Conservation (phyloP, 2,797 vertebrate genomes). For the Lutjanus argentimaculatus region DNA sequence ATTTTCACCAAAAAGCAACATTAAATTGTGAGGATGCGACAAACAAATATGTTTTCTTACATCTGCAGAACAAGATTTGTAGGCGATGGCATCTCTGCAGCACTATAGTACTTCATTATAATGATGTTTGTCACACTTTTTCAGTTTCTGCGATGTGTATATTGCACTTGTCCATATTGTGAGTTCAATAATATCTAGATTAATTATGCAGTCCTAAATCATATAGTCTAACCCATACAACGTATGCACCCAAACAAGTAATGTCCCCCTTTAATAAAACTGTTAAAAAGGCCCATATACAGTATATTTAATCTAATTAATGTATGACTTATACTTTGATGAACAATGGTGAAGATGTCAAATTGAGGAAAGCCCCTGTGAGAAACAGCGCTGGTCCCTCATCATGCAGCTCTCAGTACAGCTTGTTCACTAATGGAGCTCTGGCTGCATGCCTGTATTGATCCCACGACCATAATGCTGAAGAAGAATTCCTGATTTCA, state of each 20-base stretch:
- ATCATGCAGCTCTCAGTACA: conserved; percentile 40
- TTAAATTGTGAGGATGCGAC: too few relatives aligned
- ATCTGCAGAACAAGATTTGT: too few relatives aligned
- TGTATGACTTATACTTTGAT: neutral
- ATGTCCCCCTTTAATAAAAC: conserved; percentile 19
- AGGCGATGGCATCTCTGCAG: too few relatives aligned
- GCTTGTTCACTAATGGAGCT: conserved; percentile 70
- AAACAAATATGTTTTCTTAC: too few relatives aligned
- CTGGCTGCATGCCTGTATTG: conserved; percentile 66
- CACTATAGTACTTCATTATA: too few relatives aligned
- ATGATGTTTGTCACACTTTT: too few relatives aligned
- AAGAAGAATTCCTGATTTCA: conserved; percentile 66
- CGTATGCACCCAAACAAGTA: neutral
- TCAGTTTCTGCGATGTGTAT: too few relatives aligned
- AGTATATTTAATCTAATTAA: conserved; percentile 3
- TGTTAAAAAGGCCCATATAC: neutral
- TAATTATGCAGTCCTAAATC: too few relatives aligned
- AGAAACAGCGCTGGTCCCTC: conserved; percentile 32
- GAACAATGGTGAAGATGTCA: conserved; percentile 18
- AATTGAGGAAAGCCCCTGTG: conserved; percentile 38
- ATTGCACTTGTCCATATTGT: too few relatives aligned
- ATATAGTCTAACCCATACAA: too few relatives aligned
- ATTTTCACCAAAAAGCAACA: too few relatives aligned
- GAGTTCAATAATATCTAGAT: too few relatives aligned
- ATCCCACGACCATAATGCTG: conserved; percentile 42